A percentile compares a stretch with the other conserved stretches of the same genome.
These are phyloP conservation scores for Struthio camelus DNA, from an alignment of 2,113 vertebrate species.

Conservation along the genomic window DNA sequence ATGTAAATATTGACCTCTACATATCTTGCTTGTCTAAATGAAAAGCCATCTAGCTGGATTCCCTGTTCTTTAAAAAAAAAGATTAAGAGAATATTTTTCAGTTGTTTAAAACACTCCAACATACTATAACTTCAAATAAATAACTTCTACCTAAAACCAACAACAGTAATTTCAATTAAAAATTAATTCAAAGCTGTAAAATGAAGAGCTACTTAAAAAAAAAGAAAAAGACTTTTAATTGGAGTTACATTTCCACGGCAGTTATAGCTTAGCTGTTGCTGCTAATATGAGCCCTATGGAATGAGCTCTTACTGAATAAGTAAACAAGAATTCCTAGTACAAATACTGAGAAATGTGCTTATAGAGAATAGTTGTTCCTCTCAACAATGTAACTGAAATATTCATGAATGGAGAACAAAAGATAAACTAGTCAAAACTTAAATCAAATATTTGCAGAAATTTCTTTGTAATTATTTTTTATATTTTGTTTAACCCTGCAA, in stretches of 20 bases:
- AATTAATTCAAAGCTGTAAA: background rate
- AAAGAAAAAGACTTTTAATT: rapidly evolving
- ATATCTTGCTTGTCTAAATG: background rate
- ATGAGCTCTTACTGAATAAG: background rate
- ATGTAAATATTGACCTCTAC: background rate
- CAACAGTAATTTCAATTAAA: background rate
- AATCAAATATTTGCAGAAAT: background rate
- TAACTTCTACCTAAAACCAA: background rate
- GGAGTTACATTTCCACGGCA: background rate
- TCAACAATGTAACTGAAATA: background rate
- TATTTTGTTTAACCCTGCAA: background rate
- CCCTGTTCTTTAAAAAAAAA: background rate
- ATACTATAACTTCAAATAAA: background rate
- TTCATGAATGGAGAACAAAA: background rate
- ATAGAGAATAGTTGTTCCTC: background rate
- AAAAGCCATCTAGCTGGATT: background rate
- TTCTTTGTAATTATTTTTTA: background rate
- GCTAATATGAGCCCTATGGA: background rate
- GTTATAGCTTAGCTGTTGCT: background rate
- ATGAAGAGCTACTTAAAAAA: background rate
- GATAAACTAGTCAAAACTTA: background rate
- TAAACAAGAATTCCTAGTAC: background rate
- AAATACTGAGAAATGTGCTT: background rate
- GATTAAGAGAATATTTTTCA: rapidly evolving
- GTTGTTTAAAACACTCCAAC: background rate